Base-by-base conservation (phyloP, 1,140 invertebrate species). In the Triops longicaudatus region DNA sequence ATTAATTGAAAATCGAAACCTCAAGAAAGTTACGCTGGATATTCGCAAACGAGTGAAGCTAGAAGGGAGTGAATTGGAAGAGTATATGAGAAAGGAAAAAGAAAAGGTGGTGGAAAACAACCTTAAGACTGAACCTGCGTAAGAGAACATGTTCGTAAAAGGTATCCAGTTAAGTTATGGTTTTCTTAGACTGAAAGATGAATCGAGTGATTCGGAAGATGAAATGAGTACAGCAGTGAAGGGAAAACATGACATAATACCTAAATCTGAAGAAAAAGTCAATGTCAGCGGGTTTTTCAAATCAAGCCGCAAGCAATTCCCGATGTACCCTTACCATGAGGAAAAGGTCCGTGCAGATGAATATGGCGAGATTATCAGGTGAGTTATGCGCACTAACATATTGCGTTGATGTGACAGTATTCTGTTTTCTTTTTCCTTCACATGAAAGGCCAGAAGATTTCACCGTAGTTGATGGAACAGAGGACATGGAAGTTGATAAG, bases 311-410 rank as follows among this genome's bases (percentile, higher is more conserved):
- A 93, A 96, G 77, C 92, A 95, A 80, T 93, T 97, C 85, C 96
- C 96, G 0, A 98, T 99, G 93, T 99, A 96, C 85, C 97, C 97
- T 1, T 95, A 91, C 81, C 88, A 92, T 73, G 97, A 98, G 85
- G 96, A 98, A 81, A 94, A 93, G 85, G 89, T 96, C 0, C 93
- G 96, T 84, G 91, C 89, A 82, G 96, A 98, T 82, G 95, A 98
- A 82, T 98, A 98, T 83, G 96, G 96, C 0, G 96, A 98, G 86
- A 91, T 96, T 73, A 95, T 98, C 73, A 85, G 50, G 50, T 63
- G 50, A 63, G 17, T 83, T 84, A 86, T 82, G 80, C 79, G 80
- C 31, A 17, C 26, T 72, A 43, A 72, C 63, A 17, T 75, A 1
- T 5, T 74, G 73, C 17, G 1, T 28, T 22, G 37, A 5, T n/a